Conservation (phyloP, 2,113 vertebrate genomes). For the Panthera tigris region DNA sequence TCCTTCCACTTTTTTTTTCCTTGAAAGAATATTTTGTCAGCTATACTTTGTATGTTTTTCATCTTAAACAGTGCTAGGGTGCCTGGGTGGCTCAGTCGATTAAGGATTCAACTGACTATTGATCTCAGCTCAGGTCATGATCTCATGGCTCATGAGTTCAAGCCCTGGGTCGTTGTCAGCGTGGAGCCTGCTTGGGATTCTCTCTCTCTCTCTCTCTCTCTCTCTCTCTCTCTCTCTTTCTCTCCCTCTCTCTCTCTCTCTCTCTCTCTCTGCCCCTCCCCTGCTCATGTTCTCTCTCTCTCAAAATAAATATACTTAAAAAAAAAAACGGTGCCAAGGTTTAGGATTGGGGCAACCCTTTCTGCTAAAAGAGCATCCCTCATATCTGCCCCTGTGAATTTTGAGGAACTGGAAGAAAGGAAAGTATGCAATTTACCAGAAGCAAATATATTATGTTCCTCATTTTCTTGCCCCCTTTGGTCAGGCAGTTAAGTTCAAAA, state of each 20-base stretch:
- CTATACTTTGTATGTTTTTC: conserved; percentile 18
- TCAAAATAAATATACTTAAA: too few relatives aligned
- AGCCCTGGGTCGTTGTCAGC: too few relatives aligned
- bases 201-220: too few relatives aligned
- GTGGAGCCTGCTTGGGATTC: too few relatives aligned
- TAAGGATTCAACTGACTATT: too few relatives aligned
- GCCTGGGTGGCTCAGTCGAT: too few relatives aligned
- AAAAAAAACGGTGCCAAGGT: background rate
- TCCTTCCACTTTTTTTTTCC: background rate
- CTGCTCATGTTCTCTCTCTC: too few relatives aligned
- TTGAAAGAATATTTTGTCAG: background rate
- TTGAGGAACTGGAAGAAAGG: background rate
- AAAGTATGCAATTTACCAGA: background rate
- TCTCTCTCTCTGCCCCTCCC: too few relatives aligned
- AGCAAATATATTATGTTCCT: background rate
- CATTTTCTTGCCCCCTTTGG: conserved; percentile 3
- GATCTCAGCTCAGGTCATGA: too few relatives aligned
- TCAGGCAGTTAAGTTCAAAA: conserved; percentile 9
- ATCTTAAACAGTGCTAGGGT: background rate
- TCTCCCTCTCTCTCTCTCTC: too few relatives aligned
- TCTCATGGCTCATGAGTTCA: too few relatives aligned
- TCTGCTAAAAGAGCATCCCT: background rate
- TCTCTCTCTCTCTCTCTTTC: too few relatives aligned
- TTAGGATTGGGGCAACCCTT: background rate
- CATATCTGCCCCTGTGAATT: background rate